phyloP scores from a whole-genome alignment of 2,113 vertebrate genomes.

The Platanista minor region DNA sequence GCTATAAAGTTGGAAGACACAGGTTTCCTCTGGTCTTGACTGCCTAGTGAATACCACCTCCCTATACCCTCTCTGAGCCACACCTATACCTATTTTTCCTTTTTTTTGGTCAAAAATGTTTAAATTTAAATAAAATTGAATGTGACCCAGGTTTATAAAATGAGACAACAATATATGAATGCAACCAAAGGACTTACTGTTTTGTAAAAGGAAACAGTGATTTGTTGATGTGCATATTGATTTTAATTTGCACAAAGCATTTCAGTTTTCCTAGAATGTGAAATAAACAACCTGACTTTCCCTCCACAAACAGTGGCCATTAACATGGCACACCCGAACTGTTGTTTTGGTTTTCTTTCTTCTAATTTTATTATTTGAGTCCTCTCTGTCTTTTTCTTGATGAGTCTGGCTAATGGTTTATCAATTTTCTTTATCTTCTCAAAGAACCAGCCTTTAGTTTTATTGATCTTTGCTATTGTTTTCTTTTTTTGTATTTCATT shows the following conservation, averaged over 20 bases:
- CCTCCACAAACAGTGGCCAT: fast-evolving
- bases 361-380: no score
- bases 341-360: fast-evolving
- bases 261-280: neutral
- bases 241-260: neutral
- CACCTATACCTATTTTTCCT: neutral
- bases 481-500: no score
- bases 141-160: neutral
- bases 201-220: neutral
- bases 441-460: no score
- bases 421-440: no score
- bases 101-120: neutral
- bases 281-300: neutral
- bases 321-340: fast-evolving
- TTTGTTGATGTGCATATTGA: neutral
- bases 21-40: neutral
- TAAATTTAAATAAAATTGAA: neutral
- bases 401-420: no score
- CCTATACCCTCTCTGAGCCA: neutral
- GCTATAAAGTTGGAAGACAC: neutral
- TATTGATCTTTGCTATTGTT: no score
- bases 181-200: neutral
- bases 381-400: no score
- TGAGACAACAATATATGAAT: neutral
- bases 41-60: neutral